Evolutionary conservation across 2,888 invertebrate genomes (phyloP).

Genomic region (Phragmatobia fuliginosa): DNA sequence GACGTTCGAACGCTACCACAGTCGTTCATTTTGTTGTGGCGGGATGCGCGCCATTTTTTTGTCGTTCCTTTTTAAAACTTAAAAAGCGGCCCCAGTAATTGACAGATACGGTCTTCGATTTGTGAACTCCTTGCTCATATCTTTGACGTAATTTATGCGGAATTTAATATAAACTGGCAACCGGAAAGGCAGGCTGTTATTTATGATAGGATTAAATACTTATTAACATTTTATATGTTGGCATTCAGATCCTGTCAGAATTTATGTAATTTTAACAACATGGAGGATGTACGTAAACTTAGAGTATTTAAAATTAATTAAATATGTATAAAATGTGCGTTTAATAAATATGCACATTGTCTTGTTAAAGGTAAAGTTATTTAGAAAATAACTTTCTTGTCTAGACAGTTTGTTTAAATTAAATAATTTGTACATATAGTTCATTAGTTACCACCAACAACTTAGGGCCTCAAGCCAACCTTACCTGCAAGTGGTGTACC

Average conservation of each 20-base stretch:
- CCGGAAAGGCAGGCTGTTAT: slow-evolving; percentile 57
- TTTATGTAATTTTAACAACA: background rate
- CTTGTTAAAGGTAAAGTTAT: no score
- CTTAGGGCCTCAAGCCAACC: no score
- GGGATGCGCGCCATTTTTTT: slow-evolving; percentile 48
- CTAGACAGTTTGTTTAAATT: no score
- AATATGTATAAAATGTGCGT: no score
- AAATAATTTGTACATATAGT: no score
- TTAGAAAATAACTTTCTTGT: no score
- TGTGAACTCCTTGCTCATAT: slow-evolving; percentile 56
- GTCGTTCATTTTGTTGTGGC: slow-evolving; percentile 51
- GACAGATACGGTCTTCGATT: slow-evolving; percentile 66
- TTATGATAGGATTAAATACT: slow-evolving; percentile 49
- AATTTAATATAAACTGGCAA: slow-evolving; percentile 64
- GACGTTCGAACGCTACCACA: slow-evolving; percentile 47
- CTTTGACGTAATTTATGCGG: slow-evolving; percentile 54
- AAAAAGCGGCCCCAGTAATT: slow-evolving; percentile 59
- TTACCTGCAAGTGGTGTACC: no score
- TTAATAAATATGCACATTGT: no score
- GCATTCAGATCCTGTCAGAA: background rate
- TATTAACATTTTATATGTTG: slow-evolving; percentile 5
- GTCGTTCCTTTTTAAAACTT: slow-evolving; percentile 48
- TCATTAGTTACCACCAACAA: no score
- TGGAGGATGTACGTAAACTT: background rate
- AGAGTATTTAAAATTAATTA: background rate